Base-by-base conservation (phyloP, 2,797 vertebrate species). In the Lutjanus campechanus region DNA sequence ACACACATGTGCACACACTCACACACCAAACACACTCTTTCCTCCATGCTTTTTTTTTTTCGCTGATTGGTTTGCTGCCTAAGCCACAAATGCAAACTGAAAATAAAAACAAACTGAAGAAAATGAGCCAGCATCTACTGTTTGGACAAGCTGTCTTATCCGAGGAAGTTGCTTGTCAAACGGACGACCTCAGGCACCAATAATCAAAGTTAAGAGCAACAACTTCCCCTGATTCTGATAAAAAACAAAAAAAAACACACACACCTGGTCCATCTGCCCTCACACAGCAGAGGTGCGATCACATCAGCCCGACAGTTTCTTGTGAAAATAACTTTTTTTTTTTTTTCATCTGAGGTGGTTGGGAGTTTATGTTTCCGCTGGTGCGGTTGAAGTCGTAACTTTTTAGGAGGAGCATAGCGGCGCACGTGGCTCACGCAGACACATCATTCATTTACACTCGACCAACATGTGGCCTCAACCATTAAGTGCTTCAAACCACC, bases 311-410 rank as follows among this genome's bases (percentile, higher is more conserved):
- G 19, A 20, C 76, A 22, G 59, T 65, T 83, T 89, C 60, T 79
- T 85, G 78, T 62, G 20, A 84, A 75, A 86, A 76, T 47, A 73
- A 50, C 36, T 56, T 41, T 68, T 73, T 64, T 69, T 66, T 29
- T 17, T 41, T 51, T 15, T 29, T 62, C 43, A 36, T 79, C 36
- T 10, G 65, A 73, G 58, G 67, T 68, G 67, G 72, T 47, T 67
- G 17, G 25, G 51, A 81, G 87, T 89, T 90, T 80, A 64, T 84
- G 76, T 89, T 92, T 89, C 84, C 51, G 22, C 77, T 62, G 54
- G 65, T 76, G 80, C 41, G 82, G 81, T 67, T 74, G 4, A 22
- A 76, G 69, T 84, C 17, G 8, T 78, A 70, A 79, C 60, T 3
- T 85, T 85, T 75, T 41, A 66, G 74, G 69, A 81, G 85, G 44